These are phyloP conservation scores for Lymantria dispar DNA, from an alignment of 2,888 invertebrate genomes.

Conservation along the genomic window DNA sequence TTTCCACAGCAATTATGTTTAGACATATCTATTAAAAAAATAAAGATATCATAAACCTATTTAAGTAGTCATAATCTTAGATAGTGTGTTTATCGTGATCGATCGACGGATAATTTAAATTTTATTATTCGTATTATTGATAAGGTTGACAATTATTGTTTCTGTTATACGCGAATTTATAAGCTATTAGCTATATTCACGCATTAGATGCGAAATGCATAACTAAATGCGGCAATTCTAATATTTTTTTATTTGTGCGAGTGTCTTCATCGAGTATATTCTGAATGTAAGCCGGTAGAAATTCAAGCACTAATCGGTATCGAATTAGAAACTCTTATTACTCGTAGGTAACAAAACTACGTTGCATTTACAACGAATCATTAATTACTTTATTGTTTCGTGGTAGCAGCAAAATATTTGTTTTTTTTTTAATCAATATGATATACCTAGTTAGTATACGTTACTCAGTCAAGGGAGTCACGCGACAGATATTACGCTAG, in stretches of 20 bases:
- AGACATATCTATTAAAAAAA: neutral
- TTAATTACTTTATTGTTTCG: no score
- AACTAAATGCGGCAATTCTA: neutral
- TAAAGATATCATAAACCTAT: conserved; percentile 6
- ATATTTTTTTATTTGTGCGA: neutral
- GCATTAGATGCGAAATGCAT: neutral
- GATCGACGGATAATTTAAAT: conserved; percentile 18
- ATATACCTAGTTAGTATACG: no score
- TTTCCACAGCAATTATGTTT: neutral
- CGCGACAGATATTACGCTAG: no score
- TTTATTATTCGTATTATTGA: conserved; percentile 6
- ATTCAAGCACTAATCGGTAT: conserved; percentile 10
- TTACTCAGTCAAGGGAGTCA: no score
- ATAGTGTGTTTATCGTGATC: conserved; percentile 22
- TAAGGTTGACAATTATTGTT: neutral
- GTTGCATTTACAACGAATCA: no score
- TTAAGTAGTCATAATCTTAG: conserved; percentile 12
- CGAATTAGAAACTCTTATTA: conserved; percentile 10
- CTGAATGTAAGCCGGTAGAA: conserved; percentile 18
- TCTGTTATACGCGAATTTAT: conserved; percentile 1
- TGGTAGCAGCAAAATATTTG: no score
- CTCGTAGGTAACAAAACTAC: neutral
- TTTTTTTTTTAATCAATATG: no score
- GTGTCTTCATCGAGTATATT: neutral
- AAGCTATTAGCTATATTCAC: neutral